Evolutionary conservation across 2,888 invertebrate species (phyloP).

Genomic region (Brachyptera risi): DNA sequence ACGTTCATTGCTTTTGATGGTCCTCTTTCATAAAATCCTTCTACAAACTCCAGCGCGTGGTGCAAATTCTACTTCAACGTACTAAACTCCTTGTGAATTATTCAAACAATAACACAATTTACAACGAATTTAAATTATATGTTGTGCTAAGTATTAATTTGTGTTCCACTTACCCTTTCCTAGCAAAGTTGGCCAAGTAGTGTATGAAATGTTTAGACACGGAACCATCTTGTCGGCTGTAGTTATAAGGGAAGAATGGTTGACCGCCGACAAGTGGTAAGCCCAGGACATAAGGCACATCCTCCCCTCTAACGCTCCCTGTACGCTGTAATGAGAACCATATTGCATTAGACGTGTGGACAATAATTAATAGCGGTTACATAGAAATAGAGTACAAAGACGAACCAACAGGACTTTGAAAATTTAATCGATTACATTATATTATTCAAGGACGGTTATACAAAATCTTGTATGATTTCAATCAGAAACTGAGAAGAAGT

Average conservation of each 20-base stretch:
- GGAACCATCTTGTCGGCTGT: conserved; percentile 69
- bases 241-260: conserved; percentile 68
- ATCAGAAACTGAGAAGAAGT: no score
- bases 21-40: no score
- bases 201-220: conserved; percentile 75
- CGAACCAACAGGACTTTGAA: no score
- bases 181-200: conserved; percentile 83
- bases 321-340: conserved; percentile 58
- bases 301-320: conserved; percentile 82
- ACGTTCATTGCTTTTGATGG: no score
- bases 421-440: no score
- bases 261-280: conserved; percentile 66
- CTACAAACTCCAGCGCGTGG: no score
- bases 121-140: background rate
- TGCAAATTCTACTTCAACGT: no score
- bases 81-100: background rate
- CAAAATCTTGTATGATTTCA: no score
- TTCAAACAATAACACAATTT: background rate
- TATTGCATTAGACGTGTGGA: no score
- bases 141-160: background rate
- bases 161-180: conserved; percentile 84
- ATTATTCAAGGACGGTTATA: no score
- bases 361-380: no score
- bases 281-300: conserved; percentile 79
- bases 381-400: no score